Base-by-base conservation (phyloP, 2,888 invertebrate genomes). In the Xanthia icteritia region DNA sequence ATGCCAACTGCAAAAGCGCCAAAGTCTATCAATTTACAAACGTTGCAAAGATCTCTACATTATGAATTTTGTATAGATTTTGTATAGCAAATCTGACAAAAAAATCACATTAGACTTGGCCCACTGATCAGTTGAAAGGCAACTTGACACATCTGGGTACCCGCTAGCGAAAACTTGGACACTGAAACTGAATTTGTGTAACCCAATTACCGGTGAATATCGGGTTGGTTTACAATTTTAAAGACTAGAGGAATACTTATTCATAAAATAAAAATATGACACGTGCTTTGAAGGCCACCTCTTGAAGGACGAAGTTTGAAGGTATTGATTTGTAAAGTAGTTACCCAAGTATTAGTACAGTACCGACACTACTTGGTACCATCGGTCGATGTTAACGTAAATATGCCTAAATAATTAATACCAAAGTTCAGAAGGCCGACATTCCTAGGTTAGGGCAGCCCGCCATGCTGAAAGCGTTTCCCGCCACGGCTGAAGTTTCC, bases 401-500 rank as follows among this genome's bases (percentile, higher is more conserved):
- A 83, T 64, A 31, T 5, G 15, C 13, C 39, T 36, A 42, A 77
- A 69, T 85, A 76, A 77, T 76, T 71, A 66, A 74, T 70, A 66
- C 15, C 42, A 31, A 67, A 82, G 51, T 71, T 73, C n/a, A 64
- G 45, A 74, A 73, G 61, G 76, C 70, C 73, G 45, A 74, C 60
- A 64, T 79, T 84, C 73, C 39, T 74, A 79, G 74, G 68, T 77
- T 76, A 81, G 71, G 67, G 76, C 63, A 64, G 71, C 31, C 45
- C 45, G 77, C n/a, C 27, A 56, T 39, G 20, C 5, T 45, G 45
- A 74, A 83, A 83, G 48, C 67, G 66, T 85, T 90, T 88, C 88
- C 89, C 86, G 86, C 87, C 88, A 82, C 81, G 75, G 82, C 79
- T 75, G 81, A 86, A 81, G 76, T 94, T 95, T 95, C 94, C 95